Evolutionary conservation across 2,888 invertebrate genomes (phyloP), one percentile per base, ranked within the genome.

Genomic region (Melanophora roralis): DNA sequence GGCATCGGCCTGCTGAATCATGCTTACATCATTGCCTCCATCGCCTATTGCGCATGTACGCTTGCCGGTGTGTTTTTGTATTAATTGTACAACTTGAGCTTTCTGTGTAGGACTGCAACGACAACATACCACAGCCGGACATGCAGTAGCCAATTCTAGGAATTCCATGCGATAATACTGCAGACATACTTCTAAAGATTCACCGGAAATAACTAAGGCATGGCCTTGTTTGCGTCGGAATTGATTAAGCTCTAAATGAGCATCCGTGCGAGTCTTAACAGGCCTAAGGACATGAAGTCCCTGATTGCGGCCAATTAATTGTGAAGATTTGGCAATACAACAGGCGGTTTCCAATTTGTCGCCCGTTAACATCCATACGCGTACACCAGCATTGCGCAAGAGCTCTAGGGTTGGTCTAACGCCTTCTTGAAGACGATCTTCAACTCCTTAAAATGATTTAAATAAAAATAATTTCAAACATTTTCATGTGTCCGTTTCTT

Each of bases 281-380:
- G 89, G 88, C 32, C 90, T 88, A 59, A 90, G 69, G 3, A 90
- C 88, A 76, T 90, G 90, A 2, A 90, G 72, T 92, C 94, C 94
- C 89, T 97, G 97, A 60, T 94, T 94, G 47, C 95, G 92, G 0
- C 95, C 94, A 65, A 97, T 96, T 69, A 99, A 92, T 84, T 96
- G 94, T 4, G 98, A 96, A 85, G 98, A 98, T 88, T 99, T 98
- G 1, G 99, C 99, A 86, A 99, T 99, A 89, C 99, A 99, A 32
- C 97, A 95, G 0, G 99, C 99, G 0, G 99, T 99, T 91, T 99
- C 99, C 81, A 98, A 89, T 90, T 98, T 98, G 89, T 98, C 98
- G 8, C 98, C 98, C 0, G 98, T 98, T 76, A 98, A 88, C 92
- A 98, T 96, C 98, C 98, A 98, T 76, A 92, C 97, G 93, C 97